Conservation (phyloP, 2,888 invertebrate species). For the Ophonus ardosiacus region DNA sequence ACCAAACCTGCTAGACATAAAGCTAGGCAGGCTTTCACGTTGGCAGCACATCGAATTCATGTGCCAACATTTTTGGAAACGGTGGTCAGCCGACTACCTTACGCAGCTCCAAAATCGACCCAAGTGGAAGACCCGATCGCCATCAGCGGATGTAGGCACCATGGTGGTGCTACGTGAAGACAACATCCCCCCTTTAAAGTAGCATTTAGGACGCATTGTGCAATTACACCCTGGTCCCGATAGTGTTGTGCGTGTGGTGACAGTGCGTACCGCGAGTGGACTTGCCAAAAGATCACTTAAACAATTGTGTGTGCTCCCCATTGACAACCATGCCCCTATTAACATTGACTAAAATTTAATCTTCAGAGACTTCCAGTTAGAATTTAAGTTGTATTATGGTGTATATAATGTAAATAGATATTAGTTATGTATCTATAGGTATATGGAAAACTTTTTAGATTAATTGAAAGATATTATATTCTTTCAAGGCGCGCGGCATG, state of each 20-base stretch:
- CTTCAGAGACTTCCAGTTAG: neutral
- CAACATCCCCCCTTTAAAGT: constrained; percentile 1
- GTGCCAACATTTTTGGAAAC: neutral
- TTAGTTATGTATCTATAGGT: neutral
- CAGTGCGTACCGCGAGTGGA: neutral
- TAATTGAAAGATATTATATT: neutral
- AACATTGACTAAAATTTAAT: neutral
- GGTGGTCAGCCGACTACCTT: too few species aligned
- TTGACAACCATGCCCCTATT: neutral
- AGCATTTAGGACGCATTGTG: constrained; percentile 1
- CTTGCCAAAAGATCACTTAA: neutral
- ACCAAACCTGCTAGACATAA: constrained; percentile 6
- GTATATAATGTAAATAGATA: neutral
- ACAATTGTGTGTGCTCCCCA: constrained; percentile 6
- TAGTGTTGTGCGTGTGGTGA: constrained; percentile 2
- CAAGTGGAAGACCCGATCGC: neutral
- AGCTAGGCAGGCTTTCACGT: neutral
- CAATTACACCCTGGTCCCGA: neutral
- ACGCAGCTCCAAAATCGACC: neutral
- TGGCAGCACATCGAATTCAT: neutral
- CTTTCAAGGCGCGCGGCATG: constrained; percentile 4
- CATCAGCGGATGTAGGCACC: neutral
- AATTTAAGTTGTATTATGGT: neutral
- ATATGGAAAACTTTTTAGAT: neutral
- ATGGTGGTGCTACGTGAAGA: constrained; percentile 7